A percentile compares a stretch with the other conserved stretches of the same genome.
Conservation (phyloP, 2,888 invertebrate genomes). For the Tigriopus californicus region DNA sequence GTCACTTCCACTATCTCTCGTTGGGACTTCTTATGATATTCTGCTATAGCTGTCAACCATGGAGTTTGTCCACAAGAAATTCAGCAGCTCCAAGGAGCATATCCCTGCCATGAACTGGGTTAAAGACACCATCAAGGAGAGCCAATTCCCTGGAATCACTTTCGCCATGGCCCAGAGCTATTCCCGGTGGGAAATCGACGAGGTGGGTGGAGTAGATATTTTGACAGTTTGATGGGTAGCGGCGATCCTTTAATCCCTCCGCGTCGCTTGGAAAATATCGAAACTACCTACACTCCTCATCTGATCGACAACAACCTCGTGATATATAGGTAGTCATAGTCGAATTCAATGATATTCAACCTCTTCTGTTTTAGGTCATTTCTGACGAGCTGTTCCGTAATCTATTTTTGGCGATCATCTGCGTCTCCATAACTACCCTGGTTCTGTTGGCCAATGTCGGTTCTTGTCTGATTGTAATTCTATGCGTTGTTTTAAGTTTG, state of each 20-base stretch:
- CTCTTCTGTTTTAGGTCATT: too few species aligned
- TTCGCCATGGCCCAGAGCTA: constrained; percentile 18
- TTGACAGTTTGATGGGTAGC: too few species aligned
- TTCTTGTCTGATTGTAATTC: constrained; percentile 56
- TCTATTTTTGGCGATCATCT: constrained; percentile 48
- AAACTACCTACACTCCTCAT: too few species aligned
- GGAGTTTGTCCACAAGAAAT: constrained; percentile 38
- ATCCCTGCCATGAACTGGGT: constrained; percentile 51
- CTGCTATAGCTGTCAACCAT: constrained; percentile 32
- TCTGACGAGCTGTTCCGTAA: constrained; percentile 44
- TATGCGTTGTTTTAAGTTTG: constrained; percentile 42
- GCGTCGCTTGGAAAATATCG: too few species aligned
- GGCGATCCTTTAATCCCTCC: too few species aligned
- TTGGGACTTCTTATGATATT: too few species aligned
- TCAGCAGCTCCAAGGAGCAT: constrained; percentile 40
- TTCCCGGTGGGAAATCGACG: constrained; percentile 20
- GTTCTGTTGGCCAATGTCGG: constrained; percentile 53
- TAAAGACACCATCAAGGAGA: constrained; percentile 15
- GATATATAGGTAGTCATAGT: too few species aligned
- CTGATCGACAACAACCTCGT: too few species aligned
- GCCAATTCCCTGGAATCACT: constrained; percentile 17
- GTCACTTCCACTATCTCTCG: constrained; percentile 11
- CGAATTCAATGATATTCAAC: too few species aligned
- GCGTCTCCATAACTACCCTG: constrained; percentile 58
- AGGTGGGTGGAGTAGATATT: constrained; percentile 41